These are phyloP conservation scores for Myxocyprinus asiaticus DNA, from an alignment of 2,113 vertebrate genomes.

Conservation along the genomic window DNA sequence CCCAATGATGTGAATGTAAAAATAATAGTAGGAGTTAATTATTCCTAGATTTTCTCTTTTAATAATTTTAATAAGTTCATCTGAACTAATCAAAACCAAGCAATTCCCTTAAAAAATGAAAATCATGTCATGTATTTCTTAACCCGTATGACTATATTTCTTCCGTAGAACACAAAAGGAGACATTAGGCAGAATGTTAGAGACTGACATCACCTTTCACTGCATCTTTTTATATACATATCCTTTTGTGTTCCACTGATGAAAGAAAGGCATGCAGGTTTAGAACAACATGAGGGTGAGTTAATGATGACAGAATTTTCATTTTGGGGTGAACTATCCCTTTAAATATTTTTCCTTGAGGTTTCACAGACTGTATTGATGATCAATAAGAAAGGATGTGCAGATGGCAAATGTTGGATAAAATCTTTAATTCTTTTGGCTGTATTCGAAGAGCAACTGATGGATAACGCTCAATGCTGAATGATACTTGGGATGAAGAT, in stretches of 20 bases:
- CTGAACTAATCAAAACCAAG: too few relatives aligned
- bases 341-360: constrained; percentile 25
- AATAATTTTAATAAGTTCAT: too few relatives aligned
- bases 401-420: constrained; percentile 68
- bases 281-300: too few relatives aligned
- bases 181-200: too few relatives aligned
- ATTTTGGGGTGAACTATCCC: neutral
- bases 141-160: neutral
- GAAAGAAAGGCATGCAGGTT: too few relatives aligned
- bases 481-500: constrained; percentile 51
- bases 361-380: constrained; percentile 29
- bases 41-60: too few relatives aligned
- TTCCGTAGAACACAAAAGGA: neutral
- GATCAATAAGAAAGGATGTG: constrained; percentile 54
- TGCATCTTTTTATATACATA: too few relatives aligned
- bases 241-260: too few relatives aligned
- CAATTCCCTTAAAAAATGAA: neutral
- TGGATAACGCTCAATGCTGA: constrained; percentile 70
- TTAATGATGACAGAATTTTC: neutral
- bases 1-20: too few relatives aligned
- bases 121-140: neutral
- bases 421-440: constrained; percentile 67
- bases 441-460: constrained; percentile 64
- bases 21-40: too few relatives aligned
- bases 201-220: too few relatives aligned